These are phyloP conservation scores for Melikaiella ostensackeni DNA, from an alignment of 2,888 invertebrate species.

Conservation along the genomic window DNA sequence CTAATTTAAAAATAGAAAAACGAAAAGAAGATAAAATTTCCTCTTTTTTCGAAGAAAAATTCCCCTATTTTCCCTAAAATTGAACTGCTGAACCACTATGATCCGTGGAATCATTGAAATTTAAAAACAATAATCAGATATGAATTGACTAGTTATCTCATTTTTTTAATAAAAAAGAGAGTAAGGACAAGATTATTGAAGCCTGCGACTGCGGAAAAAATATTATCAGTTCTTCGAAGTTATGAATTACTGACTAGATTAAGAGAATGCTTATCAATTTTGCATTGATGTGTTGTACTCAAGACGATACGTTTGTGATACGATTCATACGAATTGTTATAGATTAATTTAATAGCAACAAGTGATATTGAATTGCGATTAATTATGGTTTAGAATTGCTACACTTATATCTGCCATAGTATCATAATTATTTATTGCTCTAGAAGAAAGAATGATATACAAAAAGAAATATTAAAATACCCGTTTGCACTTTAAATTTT, in stretches of 20 bases:
- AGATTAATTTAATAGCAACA: neutral
- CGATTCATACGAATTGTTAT: conserved; percentile 1
- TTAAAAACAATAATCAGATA: too few species aligned
- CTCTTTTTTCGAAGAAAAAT: too few species aligned
- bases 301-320: neutral
- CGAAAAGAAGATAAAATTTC: too few species aligned
- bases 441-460: too few species aligned
- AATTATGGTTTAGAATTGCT: neutral
- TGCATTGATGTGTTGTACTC: neutral
- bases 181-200: neutral
- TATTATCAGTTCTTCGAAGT: neutral
- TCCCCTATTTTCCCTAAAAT: too few species aligned
- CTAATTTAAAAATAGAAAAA: too few species aligned
- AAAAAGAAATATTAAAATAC: too few species aligned
- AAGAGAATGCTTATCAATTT: neutral
- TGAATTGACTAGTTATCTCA: neutral
- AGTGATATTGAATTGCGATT: neutral
- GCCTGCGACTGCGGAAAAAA: neutral
- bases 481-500: too few species aligned
- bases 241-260: neutral
- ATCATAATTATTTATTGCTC: too few species aligned
- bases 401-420: neutral
- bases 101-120: too few species aligned
- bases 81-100: too few species aligned
- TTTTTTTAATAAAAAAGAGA: neutral